Evolutionary conservation across 1,140 invertebrate genomes (phyloP).

Genomic region (Penaeus indicus): DNA sequence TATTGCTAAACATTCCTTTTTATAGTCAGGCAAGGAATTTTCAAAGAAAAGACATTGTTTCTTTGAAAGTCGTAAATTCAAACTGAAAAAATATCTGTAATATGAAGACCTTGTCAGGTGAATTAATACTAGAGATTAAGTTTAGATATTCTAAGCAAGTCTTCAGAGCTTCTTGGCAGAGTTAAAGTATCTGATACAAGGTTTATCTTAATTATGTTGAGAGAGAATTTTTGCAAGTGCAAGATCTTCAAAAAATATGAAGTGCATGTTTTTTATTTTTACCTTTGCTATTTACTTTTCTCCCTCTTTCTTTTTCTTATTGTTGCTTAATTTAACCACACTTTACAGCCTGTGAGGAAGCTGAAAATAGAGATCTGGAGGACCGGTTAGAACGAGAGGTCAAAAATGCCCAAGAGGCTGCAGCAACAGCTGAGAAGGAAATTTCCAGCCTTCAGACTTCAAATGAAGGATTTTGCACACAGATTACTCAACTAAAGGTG

Average conservation of each 20-base stretch:
- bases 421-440: conserved; percentile 34
- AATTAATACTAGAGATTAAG: not conserved
- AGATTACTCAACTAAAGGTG: conserved; percentile 60
- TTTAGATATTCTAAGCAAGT: too few relatives aligned
- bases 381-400: conserved; percentile 50
- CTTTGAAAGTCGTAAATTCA: not conserved
- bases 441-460: conserved; percentile 34
- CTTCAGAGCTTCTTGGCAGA: too few relatives aligned
- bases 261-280: too few relatives aligned
- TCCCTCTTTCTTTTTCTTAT: not conserved
- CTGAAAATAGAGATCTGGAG: conserved; percentile 56
- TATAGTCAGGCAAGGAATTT: too few relatives aligned
- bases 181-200: too few relatives aligned
- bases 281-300: too few relatives aligned
- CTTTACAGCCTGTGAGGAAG: conserved; percentile 55
- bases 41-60: too few relatives aligned
- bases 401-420: conserved; percentile 11
- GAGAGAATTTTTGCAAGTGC: too few relatives aligned
- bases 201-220: too few relatives aligned
- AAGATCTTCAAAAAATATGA: not conserved
- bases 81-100: not conserved
- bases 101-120: not conserved
- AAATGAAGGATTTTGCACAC: conserved; percentile 56
- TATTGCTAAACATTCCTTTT: not conserved
- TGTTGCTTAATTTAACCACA: not conserved